phyloP scores from a whole-genome alignment of 1,140 invertebrate genomes.

The Drepana arcuata region DNA sequence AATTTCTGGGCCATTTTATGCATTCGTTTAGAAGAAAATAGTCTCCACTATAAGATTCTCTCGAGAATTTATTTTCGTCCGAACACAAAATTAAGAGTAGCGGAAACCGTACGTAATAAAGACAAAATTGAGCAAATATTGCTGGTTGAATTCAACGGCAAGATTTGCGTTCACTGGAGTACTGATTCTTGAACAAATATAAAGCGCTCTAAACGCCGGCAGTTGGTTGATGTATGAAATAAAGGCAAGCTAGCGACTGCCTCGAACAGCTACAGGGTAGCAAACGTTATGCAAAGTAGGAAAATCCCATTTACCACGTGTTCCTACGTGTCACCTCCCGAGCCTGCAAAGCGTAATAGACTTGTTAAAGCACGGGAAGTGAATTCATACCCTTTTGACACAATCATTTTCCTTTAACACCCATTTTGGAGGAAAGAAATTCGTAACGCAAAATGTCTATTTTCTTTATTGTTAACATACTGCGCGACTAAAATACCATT shows the following conservation, averaged over 20 bases:
- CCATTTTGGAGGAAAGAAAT: not conserved
- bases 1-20: no score
- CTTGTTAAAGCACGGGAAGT: conserved; percentile 23
- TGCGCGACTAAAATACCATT: not conserved
- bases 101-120: no score
- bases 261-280: conserved; percentile 12
- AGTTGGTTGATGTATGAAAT: conserved; percentile 12
- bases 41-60: no score
- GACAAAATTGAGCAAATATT: no score
- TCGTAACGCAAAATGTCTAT: conserved; percentile 2
- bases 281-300: conserved; percentile 33
- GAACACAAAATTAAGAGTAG: no score
- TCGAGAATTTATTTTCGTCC: no score
- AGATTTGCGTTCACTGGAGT: no score
- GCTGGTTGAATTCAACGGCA: no score
- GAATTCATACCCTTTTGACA: conserved; percentile 15
- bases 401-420: conserved; percentile 15
- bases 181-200: no score
- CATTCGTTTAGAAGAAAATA: no score
- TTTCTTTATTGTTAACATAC: not conserved
- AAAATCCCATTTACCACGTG: conserved; percentile 32
- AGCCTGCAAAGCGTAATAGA: conserved; percentile 22
- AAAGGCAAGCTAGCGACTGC: conserved; percentile 8
- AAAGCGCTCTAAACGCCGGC: no score
- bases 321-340: conserved; percentile 12